Evolutionary conservation across 2,113 vertebrate genomes (phyloP).

Genomic region (Crotalus tigris): DNA sequence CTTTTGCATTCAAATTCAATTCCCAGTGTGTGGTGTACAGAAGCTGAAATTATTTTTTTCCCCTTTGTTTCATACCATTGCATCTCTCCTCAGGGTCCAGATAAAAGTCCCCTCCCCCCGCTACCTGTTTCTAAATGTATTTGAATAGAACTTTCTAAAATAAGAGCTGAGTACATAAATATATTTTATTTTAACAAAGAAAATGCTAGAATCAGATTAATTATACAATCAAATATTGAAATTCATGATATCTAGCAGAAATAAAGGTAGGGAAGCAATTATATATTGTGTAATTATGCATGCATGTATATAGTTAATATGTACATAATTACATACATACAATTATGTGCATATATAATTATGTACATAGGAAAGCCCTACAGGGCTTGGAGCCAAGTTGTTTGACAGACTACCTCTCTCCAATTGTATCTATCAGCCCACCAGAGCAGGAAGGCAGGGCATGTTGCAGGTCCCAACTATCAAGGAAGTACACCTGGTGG

Average conservation of each 20-base stretch:
- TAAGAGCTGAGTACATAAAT: neutral
- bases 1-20: neutral
- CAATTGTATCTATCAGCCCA: neutral
- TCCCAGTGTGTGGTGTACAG: neutral
- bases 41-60: neutral
- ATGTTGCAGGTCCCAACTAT: neutral
- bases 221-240: neutral
- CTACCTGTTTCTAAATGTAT: neutral
- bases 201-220: neutral
- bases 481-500: neutral
- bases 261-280: neutral
- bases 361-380: neutral
- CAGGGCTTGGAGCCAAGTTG: neutral
- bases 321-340: too few species aligned
- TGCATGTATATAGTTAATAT: neutral
- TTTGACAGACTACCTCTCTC: neutral
- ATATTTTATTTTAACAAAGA: neutral
- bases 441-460: neutral
- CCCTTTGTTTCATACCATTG: neutral
- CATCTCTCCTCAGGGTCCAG: neutral
- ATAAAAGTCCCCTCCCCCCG: neutral
- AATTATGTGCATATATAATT: neutral
- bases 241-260: neutral
- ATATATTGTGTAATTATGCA: neutral
- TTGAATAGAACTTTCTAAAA: neutral